phyloP scores from a whole-genome alignment of 37 sponge, comb jelly and placozoan genomes.

The Agelas oroides region DNA sequence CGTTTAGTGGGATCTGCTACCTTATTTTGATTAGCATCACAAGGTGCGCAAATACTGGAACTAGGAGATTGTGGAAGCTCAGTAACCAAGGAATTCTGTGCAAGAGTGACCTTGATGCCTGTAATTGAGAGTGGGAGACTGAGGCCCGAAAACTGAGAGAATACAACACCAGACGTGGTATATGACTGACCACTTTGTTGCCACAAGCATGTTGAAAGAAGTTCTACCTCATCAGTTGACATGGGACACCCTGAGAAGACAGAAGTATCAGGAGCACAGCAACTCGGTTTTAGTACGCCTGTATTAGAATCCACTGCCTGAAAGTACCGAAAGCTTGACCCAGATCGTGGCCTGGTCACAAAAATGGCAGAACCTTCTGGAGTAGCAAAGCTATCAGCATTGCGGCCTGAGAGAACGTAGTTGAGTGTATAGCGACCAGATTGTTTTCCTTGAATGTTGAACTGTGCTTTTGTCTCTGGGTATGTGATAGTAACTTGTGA shows the following conservation, averaged over 20 bases:
- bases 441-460: not conserved
- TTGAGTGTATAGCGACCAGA: conserved; percentile 7
- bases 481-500: not conserved
- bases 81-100: not conserved
- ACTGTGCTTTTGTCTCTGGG: not conserved
- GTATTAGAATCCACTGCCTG: not conserved
- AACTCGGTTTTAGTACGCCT: conserved; percentile 18
- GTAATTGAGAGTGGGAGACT: conserved; percentile 19
- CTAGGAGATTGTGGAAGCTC: not conserved
- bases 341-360: not conserved
- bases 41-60: not conserved
- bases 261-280: not conserved
- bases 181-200: not conserved
- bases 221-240: not conserved
- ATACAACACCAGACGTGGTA: conserved; percentile 16
- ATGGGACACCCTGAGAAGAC: conserved; percentile 16
- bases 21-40: not conserved
- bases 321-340: not conserved
- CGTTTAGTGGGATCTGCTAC: not conserved
- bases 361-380: not conserved
- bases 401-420: conserved; percentile 15
- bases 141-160: not conserved
- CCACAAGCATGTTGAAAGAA: conserved; percentile 28
- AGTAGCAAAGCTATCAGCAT: not conserved
- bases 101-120: conserved; percentile 1